Evolutionary conservation across 2,797 vertebrate genomes (phyloP), one percentile per base, ranked within the genome.

Genomic region (Protosalanx chinensis): DNA sequence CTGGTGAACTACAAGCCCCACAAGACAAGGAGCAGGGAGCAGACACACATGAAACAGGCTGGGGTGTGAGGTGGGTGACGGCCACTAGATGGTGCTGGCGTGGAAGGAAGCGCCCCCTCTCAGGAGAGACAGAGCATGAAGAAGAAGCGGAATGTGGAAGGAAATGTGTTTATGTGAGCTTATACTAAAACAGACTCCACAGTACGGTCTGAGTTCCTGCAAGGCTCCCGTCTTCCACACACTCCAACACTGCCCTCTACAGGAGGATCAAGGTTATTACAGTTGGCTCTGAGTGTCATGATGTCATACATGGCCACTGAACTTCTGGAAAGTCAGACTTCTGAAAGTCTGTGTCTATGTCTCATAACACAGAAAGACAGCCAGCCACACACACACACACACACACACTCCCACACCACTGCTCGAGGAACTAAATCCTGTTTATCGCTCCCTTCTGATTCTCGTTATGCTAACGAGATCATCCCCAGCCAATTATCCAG

Each of bases 381-480:
- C 23, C 23, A 27, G 23, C 23, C 7, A 41, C 37, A 1, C 7
- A 41, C 37, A 41, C 7, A 10, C 37, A 41, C 37, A 41, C 58
- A 29, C 59, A 60, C n/a, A 35, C 32, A 59, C 7, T 64, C 63
- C 15, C 1, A 71, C 53, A 67, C 63, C 68, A 77, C 71, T 57
- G 60, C 70, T 72, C 73, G 74, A 64, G 64, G 53, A 72, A 59
- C n/a, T 61, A 67, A 67, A 20, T 72, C 61, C 27, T 67, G 65
- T 75, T 82, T 71, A 87, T 81, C 72, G 71, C 71, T 58, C 78
- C 79, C 89, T 82, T 85, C 84, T 89, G 88, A 88, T 79, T 88
- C 84, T 16, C 73, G 73, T 91, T 88, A 76, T 76, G 68, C 46
- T 76, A 79, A 89, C 84, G 30, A 65, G 78, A 80, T 84, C 73